Conservation (phyloP, 1,140 invertebrate genomes). For the Orius insidiosus region DNA sequence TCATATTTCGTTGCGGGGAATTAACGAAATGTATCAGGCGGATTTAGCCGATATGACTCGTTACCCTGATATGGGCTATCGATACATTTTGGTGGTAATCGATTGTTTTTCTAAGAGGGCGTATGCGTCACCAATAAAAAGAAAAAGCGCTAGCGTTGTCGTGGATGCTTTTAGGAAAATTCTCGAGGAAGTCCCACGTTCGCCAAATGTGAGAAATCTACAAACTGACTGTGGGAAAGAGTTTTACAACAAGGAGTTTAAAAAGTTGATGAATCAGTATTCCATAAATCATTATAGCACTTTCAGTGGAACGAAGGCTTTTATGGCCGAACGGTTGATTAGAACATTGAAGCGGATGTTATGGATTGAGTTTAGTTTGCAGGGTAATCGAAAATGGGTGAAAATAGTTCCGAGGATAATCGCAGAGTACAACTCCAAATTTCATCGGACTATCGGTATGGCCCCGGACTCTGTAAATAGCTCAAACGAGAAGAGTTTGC, state of each 20-base stretch:
- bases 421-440: background rate
- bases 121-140: too few relatives aligned
- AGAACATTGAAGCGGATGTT: background rate
- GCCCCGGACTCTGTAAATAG: background rate
- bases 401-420: background rate
- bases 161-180: background rate
- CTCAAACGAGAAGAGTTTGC: background rate
- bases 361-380: background rate
- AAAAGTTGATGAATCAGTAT: background rate
- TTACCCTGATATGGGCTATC: conserved; percentile 17
- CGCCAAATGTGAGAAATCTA: too few relatives aligned
- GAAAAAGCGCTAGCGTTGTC: conserved; percentile 24
- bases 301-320: background rate
- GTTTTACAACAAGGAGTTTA: background rate
- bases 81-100: conserved; percentile 23
- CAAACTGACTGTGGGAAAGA: too few relatives aligned
- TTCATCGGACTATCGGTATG: conserved; percentile 7
- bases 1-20: conserved; percentile 1
- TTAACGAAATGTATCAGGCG: conserved; percentile 14
- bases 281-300: conserved; percentile 2
- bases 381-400: background rate
- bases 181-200: background rate
- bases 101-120: too few relatives aligned
- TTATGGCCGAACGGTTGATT: background rate
- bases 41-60: conserved; percentile 15